Conservation (phyloP, 2,797 vertebrate genomes). For the Lateolabrax maculatus region DNA sequence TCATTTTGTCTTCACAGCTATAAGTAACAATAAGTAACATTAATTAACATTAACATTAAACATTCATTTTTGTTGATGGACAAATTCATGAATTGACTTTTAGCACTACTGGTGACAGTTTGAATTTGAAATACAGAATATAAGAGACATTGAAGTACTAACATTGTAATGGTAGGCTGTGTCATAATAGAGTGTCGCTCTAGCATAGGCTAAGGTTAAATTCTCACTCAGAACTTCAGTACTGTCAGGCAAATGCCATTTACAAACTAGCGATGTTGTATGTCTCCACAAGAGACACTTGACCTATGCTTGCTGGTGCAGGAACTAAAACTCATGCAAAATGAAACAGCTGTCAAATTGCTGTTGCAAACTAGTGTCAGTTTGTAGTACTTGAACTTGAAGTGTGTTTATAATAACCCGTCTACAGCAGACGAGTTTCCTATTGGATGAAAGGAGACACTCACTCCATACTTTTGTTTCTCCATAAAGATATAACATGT, state of each 20-base stretch:
- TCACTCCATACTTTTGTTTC: not conserved
- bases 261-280: not conserved
- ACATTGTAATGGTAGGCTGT: no score
- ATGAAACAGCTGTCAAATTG: slow-evolving; percentile 2
- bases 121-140: not conserved
- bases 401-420: not conserved
- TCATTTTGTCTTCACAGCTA: not conserved
- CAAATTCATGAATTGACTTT: not conserved
- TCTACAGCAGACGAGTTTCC: not conserved
- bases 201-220: not conserved
- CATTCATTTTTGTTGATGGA: no score
- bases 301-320: not conserved
- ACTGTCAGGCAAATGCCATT: not conserved
- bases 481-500: not conserved
- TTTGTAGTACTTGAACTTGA: no score
- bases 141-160: no score
- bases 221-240: not conserved
- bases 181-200: not conserved
- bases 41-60: no score
- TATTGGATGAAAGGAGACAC: not conserved
- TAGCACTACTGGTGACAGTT: no score
- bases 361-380: not conserved
- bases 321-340: not conserved
- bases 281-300: slow-evolving; percentile 12
- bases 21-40: not conserved